Evolutionary conservation across 2,797 vertebrate species (phyloP).

Genomic region (Coregonus sp.): DNA sequence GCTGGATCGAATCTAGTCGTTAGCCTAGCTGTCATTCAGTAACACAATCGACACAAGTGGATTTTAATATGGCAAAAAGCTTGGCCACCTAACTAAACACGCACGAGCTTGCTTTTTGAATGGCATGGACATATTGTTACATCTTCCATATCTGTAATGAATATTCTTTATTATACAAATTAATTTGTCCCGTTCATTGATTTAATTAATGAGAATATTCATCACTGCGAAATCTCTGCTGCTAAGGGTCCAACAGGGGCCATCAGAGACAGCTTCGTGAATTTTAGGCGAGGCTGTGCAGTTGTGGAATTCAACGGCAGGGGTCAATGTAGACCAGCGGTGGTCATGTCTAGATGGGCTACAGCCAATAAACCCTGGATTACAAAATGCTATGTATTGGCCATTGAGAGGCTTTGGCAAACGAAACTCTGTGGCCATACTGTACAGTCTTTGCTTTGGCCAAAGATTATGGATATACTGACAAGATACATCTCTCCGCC

Average conservation of each 20-base stretch:
- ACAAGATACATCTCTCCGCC: too few relatives aligned
- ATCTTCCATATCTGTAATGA: neutral
- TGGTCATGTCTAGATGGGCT: neutral
- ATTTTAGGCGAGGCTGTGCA: neutral
- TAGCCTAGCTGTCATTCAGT: slow-evolving; percentile 9
- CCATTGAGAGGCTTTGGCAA: too few relatives aligned
- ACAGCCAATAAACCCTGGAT: too few relatives aligned
- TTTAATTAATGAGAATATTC: neutral
- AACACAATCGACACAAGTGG: neutral
- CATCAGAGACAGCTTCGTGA: slow-evolving; percentile 36
- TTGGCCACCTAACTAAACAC: slow-evolving; percentile 20
- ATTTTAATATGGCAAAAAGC: slow-evolving; percentile 61
- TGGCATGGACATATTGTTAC: neutral
- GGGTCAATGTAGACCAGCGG: slow-evolving; percentile 34
- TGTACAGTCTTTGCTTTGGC: too few relatives aligned
- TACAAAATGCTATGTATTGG: too few relatives aligned
- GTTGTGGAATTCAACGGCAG: slow-evolving; percentile 6
- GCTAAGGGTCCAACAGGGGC: slow-evolving; percentile 54
- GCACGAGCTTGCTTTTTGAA: neutral
- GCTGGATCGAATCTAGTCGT: neutral
- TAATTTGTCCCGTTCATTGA: neutral
- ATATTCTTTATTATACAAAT: neutral
- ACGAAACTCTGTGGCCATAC: too few relatives aligned
- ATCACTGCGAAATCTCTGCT: neutral
- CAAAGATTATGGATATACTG: too few relatives aligned